Evolutionary conservation across 2,113 vertebrate genomes (phyloP).

Genomic region (Lycaon pictus): DNA sequence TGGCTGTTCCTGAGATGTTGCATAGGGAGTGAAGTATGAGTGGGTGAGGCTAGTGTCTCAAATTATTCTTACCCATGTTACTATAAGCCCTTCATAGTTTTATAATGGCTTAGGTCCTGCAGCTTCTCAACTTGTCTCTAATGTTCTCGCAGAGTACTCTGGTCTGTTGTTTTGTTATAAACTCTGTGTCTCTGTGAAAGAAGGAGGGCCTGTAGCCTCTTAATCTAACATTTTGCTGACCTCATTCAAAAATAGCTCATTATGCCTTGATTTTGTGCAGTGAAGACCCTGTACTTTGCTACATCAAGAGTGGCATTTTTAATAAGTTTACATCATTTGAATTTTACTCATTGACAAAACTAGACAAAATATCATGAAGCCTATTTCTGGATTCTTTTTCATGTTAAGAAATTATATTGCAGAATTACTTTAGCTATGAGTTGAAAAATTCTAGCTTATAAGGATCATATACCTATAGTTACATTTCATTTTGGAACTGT

Average conservation of each 20-base stretch:
- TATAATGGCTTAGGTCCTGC: fast-evolving
- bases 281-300: background rate
- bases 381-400: background rate
- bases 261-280: background rate
- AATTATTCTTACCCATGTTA: background rate
- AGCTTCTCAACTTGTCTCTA: background rate
- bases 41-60: background rate
- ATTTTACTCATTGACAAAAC: background rate
- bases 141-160: background rate
- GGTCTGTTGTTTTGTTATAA: background rate
- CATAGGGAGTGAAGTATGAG: background rate
- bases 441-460: background rate
- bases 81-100: background rate
- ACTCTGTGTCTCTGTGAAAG: background rate
- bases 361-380: background rate
- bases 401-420: background rate
- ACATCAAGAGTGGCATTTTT: background rate
- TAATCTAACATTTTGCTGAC: background rate
- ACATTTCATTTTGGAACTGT: background rate
- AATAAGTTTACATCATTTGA: background rate
- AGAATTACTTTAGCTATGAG: background rate
- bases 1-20: background rate
- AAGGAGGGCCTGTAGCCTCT: background rate
- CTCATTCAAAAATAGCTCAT: background rate
- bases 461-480: background rate